Evolutionary conservation across 2,797 vertebrate species (phyloP).

Genomic region (Sebastes flavidus): DNA sequence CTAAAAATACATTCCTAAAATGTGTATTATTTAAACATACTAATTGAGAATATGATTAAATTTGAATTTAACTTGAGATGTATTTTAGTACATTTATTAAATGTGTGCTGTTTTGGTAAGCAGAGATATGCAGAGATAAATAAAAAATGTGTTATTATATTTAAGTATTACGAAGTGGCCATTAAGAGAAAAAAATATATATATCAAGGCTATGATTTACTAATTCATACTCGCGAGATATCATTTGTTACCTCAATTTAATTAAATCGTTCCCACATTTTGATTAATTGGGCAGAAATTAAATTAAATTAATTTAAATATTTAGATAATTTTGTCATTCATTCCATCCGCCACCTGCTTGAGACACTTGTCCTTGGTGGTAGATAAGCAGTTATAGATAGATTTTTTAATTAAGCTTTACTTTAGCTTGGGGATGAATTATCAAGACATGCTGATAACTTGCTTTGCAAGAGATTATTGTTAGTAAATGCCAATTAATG

Average conservation of each 20-base stretch:
- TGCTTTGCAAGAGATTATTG: background rate
- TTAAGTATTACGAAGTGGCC: too few species aligned
- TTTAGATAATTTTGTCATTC: background rate
- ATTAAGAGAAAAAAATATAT: background rate
- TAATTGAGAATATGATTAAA: too few species aligned
- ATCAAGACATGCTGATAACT: background rate
- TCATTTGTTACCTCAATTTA: background rate
- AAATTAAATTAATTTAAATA: background rate
- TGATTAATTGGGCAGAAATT: background rate
- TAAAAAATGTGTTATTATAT: too few species aligned
- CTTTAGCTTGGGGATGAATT: background rate
- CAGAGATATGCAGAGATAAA: too few species aligned
- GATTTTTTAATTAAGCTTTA: background rate
- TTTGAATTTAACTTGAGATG: too few species aligned
- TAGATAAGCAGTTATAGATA: background rate
- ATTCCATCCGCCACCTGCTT: background rate
- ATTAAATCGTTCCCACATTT: background rate
- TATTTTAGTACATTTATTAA: too few species aligned
- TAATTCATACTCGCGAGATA: background rate
- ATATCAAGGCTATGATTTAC: background rate
- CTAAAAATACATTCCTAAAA: too few species aligned
- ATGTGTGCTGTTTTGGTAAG: too few species aligned
- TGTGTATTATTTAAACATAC: too few species aligned
- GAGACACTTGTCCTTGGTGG: background rate
- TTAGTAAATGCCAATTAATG: background rate